These are phyloP conservation scores for Choloepus didactylus DNA, from an alignment of 2,797 vertebrate genomes.

Conservation along the genomic window DNA sequence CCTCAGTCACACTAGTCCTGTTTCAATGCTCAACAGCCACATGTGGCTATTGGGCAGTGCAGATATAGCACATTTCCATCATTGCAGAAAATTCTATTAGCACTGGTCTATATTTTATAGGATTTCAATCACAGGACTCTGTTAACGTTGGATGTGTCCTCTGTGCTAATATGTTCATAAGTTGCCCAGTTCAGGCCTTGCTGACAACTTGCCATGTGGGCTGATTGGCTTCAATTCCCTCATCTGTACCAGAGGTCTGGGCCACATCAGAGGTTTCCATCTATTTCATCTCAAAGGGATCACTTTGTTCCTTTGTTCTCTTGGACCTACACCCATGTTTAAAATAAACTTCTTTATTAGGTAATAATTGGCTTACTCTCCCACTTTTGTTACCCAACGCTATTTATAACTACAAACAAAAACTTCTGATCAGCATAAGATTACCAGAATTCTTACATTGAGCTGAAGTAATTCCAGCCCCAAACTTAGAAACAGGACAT, in stretches of 20 bases:
- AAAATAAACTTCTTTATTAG: slow-evolving; percentile 76
- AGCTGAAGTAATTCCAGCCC: slow-evolving; percentile 46
- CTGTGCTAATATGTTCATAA: not conserved
- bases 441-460: slow-evolving; percentile 63
- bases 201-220: not conserved
- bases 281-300: slow-evolving; percentile 57
- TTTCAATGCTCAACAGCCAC: not conserved
- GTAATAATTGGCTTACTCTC: slow-evolving; percentile 73
- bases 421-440: slow-evolving; percentile 62
- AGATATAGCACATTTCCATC: not conserved
- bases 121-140: not conserved
- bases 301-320: slow-evolving; percentile 77
- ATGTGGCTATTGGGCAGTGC: not conserved
- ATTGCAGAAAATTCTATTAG: not conserved
- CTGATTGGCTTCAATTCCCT: not conserved
- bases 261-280: slow-evolving; percentile 39
- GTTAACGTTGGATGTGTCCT: not conserved
- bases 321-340: slow-evolving; percentile 72
- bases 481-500: slow-evolving; percentile 52
- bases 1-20: not conserved
- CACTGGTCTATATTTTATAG: not conserved
- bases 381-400: slow-evolving; percentile 72
- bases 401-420: slow-evolving; percentile 78
- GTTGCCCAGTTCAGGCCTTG: not conserved
- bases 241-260: not conserved